These are phyloP conservation scores for Vidua macroura DNA, from an alignment of 2,113 vertebrate genomes.

Conservation along the genomic window DNA sequence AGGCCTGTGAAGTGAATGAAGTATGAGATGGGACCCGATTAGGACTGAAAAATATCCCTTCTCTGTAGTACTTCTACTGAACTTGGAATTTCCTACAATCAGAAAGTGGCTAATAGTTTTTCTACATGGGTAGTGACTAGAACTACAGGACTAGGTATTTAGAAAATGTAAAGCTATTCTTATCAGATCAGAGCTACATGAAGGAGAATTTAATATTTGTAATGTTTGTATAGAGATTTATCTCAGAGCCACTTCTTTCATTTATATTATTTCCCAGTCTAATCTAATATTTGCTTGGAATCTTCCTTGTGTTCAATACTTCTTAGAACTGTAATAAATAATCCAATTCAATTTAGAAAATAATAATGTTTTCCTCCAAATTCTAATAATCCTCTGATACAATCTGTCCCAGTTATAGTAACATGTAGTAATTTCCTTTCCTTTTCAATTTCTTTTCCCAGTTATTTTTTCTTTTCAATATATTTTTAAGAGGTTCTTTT, in stretches of 20 bases:
- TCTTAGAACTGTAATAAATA: constrained; percentile 80
- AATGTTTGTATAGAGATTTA: constrained; percentile 78
- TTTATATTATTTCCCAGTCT: constrained; percentile 71
- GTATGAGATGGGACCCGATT: not conserved
- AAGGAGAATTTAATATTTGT: constrained; percentile 78
- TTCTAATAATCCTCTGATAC: constrained; percentile 74
- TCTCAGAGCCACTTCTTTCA: constrained; percentile 65
- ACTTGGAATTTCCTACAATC: not conserved
- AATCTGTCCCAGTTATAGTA: constrained; percentile 70
- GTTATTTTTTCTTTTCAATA: constrained; percentile 36
- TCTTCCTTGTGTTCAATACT: constrained; percentile 73
- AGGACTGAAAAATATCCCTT: not conserved
- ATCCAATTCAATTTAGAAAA: constrained; percentile 79
- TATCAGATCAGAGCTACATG: constrained; percentile 66
- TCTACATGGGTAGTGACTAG: constrained; percentile 14
- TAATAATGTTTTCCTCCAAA: constrained; percentile 76
- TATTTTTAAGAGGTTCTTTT: constrained; percentile 46
- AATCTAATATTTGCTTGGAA: constrained; percentile 76
- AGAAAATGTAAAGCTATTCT: constrained; percentile 66
- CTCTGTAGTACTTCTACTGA: not conserved
- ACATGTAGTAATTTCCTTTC: constrained; percentile 72
- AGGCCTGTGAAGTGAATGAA: not conserved
- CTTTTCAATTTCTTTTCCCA: constrained; percentile 66
- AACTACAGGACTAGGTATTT: constrained; percentile 49
- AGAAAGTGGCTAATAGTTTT: not conserved